Conservation (phyloP, 2,888 invertebrate genomes). For the Sicus ferrugineus region DNA sequence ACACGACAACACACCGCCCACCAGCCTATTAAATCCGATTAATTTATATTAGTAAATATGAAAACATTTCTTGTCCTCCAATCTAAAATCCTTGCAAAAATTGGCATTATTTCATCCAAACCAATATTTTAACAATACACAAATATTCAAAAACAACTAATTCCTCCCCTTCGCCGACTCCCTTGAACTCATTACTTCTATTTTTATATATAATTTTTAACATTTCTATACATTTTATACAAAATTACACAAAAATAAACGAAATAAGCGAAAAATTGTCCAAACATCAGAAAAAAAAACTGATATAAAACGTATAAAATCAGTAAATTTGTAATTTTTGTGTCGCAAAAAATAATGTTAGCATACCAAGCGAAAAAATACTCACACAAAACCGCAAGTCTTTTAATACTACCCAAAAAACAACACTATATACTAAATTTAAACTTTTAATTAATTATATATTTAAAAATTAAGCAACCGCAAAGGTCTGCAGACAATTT, state of each 20-base stretch:
- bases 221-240: too few relatives aligned
- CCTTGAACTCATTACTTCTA: too few relatives aligned
- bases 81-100: not conserved
- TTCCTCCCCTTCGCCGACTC: too few relatives aligned
- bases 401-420: conserved; percentile 27
- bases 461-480: conserved; percentile 7
- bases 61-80: not conserved
- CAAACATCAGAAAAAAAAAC: not conserved
- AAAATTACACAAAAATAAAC: too few relatives aligned
- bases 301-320: not conserved
- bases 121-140: not conserved
- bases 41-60: too few relatives aligned
- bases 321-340: conserved; percentile 20
- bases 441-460: conserved; percentile 19
- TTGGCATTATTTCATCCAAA: not conserved
- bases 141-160: not conserved
- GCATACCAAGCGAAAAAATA: conserved; percentile 1
- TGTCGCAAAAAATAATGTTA: conserved; percentile 6
- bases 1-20: not conserved
- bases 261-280: not conserved
- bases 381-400: not conserved
- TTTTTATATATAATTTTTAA: too few relatives aligned
- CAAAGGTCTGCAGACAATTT: conserved; percentile 13
- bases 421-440: conserved; percentile 27
- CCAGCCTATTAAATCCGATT: not conserved